Conservation (phyloP, 1,140 invertebrate species). For the Dendroctonus valens region DNA sequence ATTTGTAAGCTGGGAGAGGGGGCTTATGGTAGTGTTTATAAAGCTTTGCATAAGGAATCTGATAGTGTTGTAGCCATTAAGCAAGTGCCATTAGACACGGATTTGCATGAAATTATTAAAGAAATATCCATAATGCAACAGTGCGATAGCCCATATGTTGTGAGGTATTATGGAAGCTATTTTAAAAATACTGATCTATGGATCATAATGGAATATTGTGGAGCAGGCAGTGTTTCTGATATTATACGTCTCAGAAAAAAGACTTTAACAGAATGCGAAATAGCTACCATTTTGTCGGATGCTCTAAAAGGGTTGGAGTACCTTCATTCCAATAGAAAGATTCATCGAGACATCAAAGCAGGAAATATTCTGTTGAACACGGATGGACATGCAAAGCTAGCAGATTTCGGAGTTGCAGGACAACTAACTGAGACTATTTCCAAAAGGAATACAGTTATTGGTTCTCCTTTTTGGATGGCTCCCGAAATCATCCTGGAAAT, state of each 20-base stretch:
- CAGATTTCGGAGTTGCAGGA: conserved; percentile 99
- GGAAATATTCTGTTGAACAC: conserved; percentile 98
- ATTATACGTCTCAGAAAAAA: conserved; percentile 97
- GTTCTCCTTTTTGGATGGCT: conserved; percentile 99
- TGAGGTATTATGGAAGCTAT: conserved; percentile 99
- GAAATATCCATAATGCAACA: conserved; percentile 99
- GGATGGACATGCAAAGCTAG: conserved; percentile 97
- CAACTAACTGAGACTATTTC: conserved; percentile 99
- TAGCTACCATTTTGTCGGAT: conserved; percentile 92
- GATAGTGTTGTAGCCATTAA: conserved; percentile 98
- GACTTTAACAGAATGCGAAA: conserved; percentile 94
- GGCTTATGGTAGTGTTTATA: conserved; percentile 69
- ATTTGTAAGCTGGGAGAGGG: conserved; percentile 98
- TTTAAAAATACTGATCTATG: conserved; percentile 99
- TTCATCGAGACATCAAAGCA: conserved; percentile 95
- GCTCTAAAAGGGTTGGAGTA: conserved; percentile 96
- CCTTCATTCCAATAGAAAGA: conserved; percentile 92
- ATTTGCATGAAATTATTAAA: conserved; percentile 99
- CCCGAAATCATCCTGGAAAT: conserved; percentile 98
- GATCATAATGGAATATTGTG: conserved; percentile 99
- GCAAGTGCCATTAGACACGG: conserved; percentile 97
- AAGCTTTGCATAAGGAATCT: conserved; percentile 94
- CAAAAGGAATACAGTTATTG: conserved; percentile 97
- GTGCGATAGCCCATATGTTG: conserved; percentile 97
- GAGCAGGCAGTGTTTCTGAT: conserved; percentile 97